Base-by-base conservation (phyloP, 2,888 invertebrate genomes). In the Polydrusus pterygomalis region DNA sequence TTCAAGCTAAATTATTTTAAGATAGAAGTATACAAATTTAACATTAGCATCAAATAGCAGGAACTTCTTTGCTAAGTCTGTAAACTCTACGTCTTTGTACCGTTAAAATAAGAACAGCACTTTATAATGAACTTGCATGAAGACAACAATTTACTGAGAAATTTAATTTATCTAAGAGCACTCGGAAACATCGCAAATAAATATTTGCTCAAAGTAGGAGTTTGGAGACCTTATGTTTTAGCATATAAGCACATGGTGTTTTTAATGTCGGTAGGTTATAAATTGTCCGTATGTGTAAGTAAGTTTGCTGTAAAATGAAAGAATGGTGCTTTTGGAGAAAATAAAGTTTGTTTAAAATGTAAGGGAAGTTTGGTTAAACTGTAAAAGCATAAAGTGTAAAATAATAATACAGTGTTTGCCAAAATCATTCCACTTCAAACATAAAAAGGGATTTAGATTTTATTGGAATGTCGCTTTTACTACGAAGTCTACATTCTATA, bases 101-200 rank as follows among this genome's bases (percentile, higher is more conserved):
- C 17, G 45, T 25, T 58, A 25, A 56, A 58, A 69, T 30, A 60
- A 49, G 30, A 74, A 64, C 64, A 51, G 75, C 40, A 58, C 65
- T 75, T 67, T 75, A 60, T 70, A 75, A 75, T 70, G 65, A 75
- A 65, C 70, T 65, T 65, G 64, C 70, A 45, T 30, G 70, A 54
- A 72, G 73, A 73, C 76, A 73, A 76, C 74, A 74, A 74, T 67
- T 77, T 77, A 65, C 63, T 63, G 68, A 67, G 51, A 67, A 74
- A 77, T 77, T 77, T 74, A 77, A 74, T 77, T 74, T 77, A 68
- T 77, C 71, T 77, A 77, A 70, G 74, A 77, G 77, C 68, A 63
- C 30, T 49, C 68, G 49, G 70, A 71, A 73, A 70, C 70, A 68
- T 77, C 67, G 67, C 70, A 70, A 76, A 76, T 76, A 76, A 76